These are phyloP conservation scores for Caenorhabditis remanei DNA, from an alignment of 1,140 invertebrate species.

Conservation along the genomic window DNA sequence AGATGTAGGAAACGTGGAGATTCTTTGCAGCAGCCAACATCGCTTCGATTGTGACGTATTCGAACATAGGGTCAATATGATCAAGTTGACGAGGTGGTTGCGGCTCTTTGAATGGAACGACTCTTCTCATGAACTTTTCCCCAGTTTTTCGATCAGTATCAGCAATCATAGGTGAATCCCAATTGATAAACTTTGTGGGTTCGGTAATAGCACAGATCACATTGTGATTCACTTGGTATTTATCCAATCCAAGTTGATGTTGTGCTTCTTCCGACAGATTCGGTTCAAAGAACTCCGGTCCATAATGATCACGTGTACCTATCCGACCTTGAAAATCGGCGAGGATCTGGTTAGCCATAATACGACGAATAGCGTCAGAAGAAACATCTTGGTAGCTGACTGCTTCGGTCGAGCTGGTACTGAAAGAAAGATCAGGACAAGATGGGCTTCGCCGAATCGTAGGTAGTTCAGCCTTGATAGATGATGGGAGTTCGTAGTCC, in stretches of 20 bases:
- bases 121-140: neutral
- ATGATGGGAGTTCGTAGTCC: neutral
- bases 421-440: neutral
- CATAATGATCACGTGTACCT: neutral
- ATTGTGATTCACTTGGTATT: neutral
- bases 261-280: neutral
- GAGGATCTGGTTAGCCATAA: neutral
- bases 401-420: too few relatives aligned
- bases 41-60: neutral
- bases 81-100: slow-evolving; percentile 25
- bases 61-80: neutral
- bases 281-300: neutral
- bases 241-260: neutral
- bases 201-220: neutral
- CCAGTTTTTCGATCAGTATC: slow-evolving; percentile 27
- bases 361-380: neutral
- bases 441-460: neutral
- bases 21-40: neutral
- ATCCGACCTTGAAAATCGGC: neutral
- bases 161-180: slow-evolving; percentile 36
- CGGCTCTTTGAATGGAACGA: slow-evolving; percentile 29
- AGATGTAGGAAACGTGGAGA: neutral
- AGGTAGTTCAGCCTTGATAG: too few relatives aligned
- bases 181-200: neutral
- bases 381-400: neutral